A percentile compares a stretch with the other conserved stretches of the same genome.
Evolutionary conservation across 2,113 vertebrate genomes (phyloP).

Genomic region (Tragelaphus strepsiceros): DNA sequence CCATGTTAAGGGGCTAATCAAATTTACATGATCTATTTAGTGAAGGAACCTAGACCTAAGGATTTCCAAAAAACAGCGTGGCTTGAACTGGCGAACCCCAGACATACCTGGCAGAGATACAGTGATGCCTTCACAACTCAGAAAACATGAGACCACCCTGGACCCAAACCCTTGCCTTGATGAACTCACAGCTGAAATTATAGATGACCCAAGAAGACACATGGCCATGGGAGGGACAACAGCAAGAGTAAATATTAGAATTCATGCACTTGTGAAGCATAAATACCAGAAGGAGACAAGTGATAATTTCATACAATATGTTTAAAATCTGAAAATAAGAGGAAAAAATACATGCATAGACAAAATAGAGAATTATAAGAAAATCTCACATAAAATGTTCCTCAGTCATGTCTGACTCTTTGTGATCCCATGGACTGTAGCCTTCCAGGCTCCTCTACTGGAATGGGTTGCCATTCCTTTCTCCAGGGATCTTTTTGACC

Average conservation of each 20-base stretch:
- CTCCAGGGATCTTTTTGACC: not conserved
- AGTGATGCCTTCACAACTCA: not conserved
- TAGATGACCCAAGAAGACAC: not conserved
- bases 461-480: not conserved
- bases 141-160: not conserved
- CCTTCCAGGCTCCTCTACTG: not conserved
- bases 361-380: not conserved
- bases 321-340: not conserved
- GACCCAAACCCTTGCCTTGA: not conserved
- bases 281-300: not conserved
- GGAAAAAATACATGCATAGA: not conserved
- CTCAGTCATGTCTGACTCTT: not conserved
- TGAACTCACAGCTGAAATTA: not conserved
- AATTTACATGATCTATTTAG: not conserved
- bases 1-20: not conserved
- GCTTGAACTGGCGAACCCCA: not conserved
- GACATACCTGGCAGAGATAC: not conserved
- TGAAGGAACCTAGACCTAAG: not conserved
- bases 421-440: not conserved
- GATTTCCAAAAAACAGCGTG: not conserved
- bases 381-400: not conserved
- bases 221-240: fast-evolving
- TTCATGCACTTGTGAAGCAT: not conserved
- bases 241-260: not conserved
- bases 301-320: not conserved